Base-by-base conservation (phyloP, 2,888 invertebrate species). In the Nephrotoma appendiculata region DNA sequence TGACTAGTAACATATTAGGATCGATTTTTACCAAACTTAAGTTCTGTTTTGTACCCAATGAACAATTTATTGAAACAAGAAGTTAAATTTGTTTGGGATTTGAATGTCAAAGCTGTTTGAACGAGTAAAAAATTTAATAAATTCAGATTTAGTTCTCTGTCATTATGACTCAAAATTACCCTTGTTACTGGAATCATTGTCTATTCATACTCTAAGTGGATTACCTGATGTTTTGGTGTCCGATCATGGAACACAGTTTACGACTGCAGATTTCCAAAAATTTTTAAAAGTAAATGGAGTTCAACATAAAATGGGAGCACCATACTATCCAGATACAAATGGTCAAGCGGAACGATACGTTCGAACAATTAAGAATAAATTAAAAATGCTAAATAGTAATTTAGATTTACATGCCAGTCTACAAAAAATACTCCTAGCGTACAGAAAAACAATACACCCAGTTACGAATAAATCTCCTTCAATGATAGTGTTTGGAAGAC, bases 231-330 rank as follows among this genome's bases (percentile, higher is more conserved):
- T 1, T 83, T 19, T 2, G 2, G 2, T 31, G 2, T 31, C 31
- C 31, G 2, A 31, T 1, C 2, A 2, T 2, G 1, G 2, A 31
- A 1, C 2, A 2, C 2, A 31, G 1, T 1, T 31, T 2, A 31
- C 1, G 31, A 31, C 2, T 31, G 2, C 31, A 1, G 2, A 1
- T 31, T 1, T 2, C 31, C 2, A 1, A 31, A 1, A 31, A 1
- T 2, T 1, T 1, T 31, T 1, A 31, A 48, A 7, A 48, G 9
- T 48, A 48, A 44, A 48, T 48, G 48, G 48, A 48, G 12, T 48
- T 5, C 48, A 48, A 48, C 12, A 48, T 48, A 48, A 48, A 48
- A 48, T 48, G 48, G 48, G 48, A 48, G 48, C 48, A 48, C 48
- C 48, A 48, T 6, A 48, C 48, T 2, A 48, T 12, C 48, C 7